Evolutionary conservation across 2,888 invertebrate genomes (phyloP).

Genomic region (Ormyrus nitidulus): DNA sequence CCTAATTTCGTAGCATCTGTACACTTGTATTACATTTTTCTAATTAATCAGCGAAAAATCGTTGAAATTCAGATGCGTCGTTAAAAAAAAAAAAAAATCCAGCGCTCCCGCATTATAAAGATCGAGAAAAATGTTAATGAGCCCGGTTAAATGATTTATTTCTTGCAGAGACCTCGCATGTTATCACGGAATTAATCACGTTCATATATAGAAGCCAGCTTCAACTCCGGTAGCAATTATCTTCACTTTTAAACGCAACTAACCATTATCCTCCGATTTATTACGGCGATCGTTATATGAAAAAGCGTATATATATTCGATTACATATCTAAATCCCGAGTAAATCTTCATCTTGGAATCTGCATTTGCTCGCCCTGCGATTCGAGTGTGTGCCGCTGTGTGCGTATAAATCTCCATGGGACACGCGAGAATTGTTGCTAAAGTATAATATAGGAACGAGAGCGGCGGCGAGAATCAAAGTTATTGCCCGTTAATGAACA

Average conservation of each 20-base stretch:
- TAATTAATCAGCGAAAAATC: too few species aligned
- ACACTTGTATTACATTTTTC: too few species aligned
- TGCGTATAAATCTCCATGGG: too few species aligned
- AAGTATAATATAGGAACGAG: too few species aligned
- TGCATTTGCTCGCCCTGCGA: too few species aligned
- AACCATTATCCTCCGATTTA: slow-evolving; percentile 37
- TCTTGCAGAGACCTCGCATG: slow-evolving; percentile 14
- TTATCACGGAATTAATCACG: slow-evolving; percentile 43
- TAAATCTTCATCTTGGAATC: not conserved
- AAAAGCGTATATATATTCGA: slow-evolving; percentile 10
- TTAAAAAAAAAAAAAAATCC: too few species aligned
- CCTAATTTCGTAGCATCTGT: too few species aligned
- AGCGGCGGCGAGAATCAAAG: too few species aligned
- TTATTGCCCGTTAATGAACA: too few species aligned
- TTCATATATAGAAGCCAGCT: not conserved
- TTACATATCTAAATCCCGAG: slow-evolving; percentile 29
- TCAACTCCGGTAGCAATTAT: slow-evolving; percentile 42
- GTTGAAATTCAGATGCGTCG: too few species aligned
- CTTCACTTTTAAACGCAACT: slow-evolving; percentile 26
- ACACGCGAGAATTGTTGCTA: too few species aligned
- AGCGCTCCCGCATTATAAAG: not conserved
- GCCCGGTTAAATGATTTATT: slow-evolving; percentile 20
- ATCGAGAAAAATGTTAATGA: slow-evolving; percentile 21
- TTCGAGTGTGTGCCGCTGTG: too few species aligned
- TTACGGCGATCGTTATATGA: slow-evolving; percentile 32